These are phyloP conservation scores for Fulica atra DNA, from an alignment of 2,113 vertebrate species.

Conservation along the genomic window DNA sequence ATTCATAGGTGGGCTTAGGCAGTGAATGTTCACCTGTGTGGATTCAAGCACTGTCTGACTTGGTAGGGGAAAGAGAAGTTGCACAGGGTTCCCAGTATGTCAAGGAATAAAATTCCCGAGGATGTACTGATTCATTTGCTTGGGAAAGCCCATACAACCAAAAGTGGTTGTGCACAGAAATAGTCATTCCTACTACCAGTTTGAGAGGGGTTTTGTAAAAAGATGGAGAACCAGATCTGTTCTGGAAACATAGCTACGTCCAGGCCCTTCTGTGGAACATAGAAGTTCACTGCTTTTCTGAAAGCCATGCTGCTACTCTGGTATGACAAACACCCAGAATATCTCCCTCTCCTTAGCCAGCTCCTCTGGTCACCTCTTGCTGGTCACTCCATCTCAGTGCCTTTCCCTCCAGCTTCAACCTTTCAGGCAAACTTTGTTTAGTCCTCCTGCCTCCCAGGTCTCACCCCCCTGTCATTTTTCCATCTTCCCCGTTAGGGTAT, in stretches of 20 bases:
- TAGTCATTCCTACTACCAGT: background rate
- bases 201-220: background rate
- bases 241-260: background rate
- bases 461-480: accelerated
- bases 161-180: background rate
- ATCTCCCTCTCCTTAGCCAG: background rate
- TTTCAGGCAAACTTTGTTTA: background rate
- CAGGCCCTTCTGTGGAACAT: background rate
- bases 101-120: background rate
- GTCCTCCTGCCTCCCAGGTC: background rate
- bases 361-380: background rate
- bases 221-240: background rate
- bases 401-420: background rate
- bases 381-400: background rate
- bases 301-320: background rate
- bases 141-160: background rate
- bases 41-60: background rate
- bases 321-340: background rate
- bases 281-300: background rate
- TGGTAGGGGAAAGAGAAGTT: background rate
- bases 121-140: background rate
- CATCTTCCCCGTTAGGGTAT: background rate
- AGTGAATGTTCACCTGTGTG: background rate
- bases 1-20: background rate
- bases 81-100: background rate